Conservation (phyloP, 2,113 vertebrate genomes). For the Scomber colias region DNA sequence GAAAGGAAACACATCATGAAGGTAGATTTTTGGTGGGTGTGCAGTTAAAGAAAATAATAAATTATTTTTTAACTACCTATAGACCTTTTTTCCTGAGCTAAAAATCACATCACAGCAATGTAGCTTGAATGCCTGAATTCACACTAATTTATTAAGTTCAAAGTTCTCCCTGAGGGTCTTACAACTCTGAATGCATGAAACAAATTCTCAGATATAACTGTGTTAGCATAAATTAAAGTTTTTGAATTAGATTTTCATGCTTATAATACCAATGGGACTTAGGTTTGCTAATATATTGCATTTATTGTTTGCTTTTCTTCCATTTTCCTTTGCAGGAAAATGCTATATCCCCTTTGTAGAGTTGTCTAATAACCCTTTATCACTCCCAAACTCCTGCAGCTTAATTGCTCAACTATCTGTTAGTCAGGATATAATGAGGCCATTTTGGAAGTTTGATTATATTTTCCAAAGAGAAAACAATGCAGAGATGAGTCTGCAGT, state of each 20-base stretch:
- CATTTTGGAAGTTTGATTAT: conserved; percentile 44
- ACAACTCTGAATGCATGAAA: conserved; percentile 11
- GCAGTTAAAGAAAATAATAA: background rate
- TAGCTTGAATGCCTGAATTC: background rate
- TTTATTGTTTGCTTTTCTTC: background rate
- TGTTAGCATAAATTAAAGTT: conserved; percentile 2
- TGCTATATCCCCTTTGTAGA: conserved; percentile 7
- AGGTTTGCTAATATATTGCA: background rate
- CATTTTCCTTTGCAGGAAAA: background rate
- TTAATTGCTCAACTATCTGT: conserved; percentile 40
- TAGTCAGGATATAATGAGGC: conserved; percentile 35
- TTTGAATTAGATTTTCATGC: background rate
- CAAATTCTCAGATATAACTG: conserved; percentile 23
- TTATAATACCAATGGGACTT: background rate
- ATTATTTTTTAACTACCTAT: conserved; percentile 19
- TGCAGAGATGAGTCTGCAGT: conserved; percentile 10
- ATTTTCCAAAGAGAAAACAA: conserved; percentile 37
- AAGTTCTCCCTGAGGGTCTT: conserved; percentile 2
- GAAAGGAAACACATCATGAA: conserved; percentile 10
- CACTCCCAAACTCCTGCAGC: conserved; percentile 26
- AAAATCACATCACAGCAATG: background rate
- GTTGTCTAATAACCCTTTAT: conserved; percentile 39
- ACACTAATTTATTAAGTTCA: background rate
- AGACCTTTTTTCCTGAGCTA: conserved; percentile 11
- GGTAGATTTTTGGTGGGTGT: background rate